Evolutionary conservation across 2,797 vertebrate genomes (phyloP), one percentile per base, ranked within the genome.

Genomic region (Squalus acanthias): DNA sequence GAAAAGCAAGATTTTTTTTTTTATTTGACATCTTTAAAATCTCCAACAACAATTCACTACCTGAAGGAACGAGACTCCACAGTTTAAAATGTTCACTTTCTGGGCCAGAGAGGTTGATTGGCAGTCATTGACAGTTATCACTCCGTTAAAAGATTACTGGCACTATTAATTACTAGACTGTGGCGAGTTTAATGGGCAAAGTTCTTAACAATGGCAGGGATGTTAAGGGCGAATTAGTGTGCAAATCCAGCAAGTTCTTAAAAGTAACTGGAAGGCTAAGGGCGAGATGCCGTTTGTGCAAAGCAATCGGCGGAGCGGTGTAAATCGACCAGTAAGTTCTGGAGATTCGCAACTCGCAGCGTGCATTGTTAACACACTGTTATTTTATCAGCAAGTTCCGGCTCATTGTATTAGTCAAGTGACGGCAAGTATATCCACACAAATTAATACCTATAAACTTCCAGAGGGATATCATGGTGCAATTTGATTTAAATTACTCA

Each of bases 401-500:
- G 6, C 17, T 20, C 46, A 85, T 50, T 85, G 46, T 46, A 24
- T 39, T n/a, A 65, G 15, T n/a, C 15, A 92, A 67, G 15, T 67
- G 60, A 65, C 9, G 17, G n/a, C n/a, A 93, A 46, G n/a, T 93
- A 24, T 67, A 67, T 2, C n/a, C 91, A 63, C 91, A 69, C n/a
- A 93, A 24, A 69, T 1, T 4, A 93, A 22, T 69, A 93, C 13
- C 17, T 85, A 46, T 24, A 93, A 93, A 95, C 50, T 3, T 95
- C 46, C 15, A 74, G 15, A 95, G 12, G 29, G 13, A 74, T 50
- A 95, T 5, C 50, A 57, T 29, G 94, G 24, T 33, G 29, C 6
- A n/a, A 95, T 33, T 67, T 70, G n/a, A 94, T 69, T 95, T 46
- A 13, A 79, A 33, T 69, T 97, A 98, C 98, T 98, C 97, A 99